Evolutionary conservation across 2,888 invertebrate species (phyloP), one percentile per base, ranked within the genome.

Genomic region (Oxystoma pomonae): DNA sequence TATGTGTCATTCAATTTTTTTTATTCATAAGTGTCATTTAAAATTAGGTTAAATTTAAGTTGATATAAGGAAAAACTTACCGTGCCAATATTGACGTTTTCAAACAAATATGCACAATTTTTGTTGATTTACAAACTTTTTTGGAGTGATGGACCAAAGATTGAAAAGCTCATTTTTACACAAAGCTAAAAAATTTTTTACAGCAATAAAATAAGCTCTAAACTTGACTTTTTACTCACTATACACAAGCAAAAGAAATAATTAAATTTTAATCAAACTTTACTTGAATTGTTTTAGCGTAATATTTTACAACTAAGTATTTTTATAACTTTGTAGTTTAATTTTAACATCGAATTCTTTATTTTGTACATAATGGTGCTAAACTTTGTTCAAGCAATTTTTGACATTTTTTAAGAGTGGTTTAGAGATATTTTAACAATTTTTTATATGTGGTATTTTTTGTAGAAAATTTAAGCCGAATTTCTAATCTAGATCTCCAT

Each of bases 281-380:
- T 35, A 7, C 12, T 7, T 7, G 12, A 12, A 35, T 35, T 12
- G 3, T 35, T 35, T 35, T 35, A 35, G 5, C n/a, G n/a, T n/a
- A n/a, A 35, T 35, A 7, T 35, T 35, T 12, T 35, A 35, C 35
- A 35, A 35, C 35, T 35, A n/a, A n/a, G n/a, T n/a, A n/a, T n/a
- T n/a, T n/a, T n/a, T n/a, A n/a, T n/a, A n/a, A n/a, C 12, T 35
- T 35, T 35, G 35, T 35, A 35, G 35, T 35, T 35, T 35, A 35
- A 35, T 35, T 12, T 35, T 35, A 35, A 35, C 35, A 35, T 35
- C 53, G 17, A 53, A 19, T 16, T 17, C n/a, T 53, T 53, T 9
- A 64, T 59, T 57, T 58, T 68, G 66, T 69, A 70, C 69, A 73
- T 70, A 70, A 69, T 70, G 73, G 73, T 73, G 73, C 73, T 73